Evolutionary conservation across 2,797 vertebrate species (phyloP).

Genomic region (Sparus aurata): DNA sequence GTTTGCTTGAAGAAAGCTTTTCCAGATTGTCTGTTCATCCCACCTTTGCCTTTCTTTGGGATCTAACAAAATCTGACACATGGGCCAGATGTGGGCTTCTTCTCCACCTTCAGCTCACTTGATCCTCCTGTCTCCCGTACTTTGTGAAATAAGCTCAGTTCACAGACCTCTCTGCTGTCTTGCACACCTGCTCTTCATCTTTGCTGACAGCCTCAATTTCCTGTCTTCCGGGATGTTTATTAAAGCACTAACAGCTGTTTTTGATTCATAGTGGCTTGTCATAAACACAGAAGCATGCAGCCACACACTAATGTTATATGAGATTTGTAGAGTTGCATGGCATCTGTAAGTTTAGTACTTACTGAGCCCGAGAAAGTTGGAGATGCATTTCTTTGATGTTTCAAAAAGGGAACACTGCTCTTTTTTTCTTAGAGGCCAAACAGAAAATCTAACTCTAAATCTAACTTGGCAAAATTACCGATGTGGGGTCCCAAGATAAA

Average conservation of each 20-base stretch:
- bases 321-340: background rate
- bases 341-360: background rate
- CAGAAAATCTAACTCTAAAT: background rate
- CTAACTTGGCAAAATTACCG: background rate
- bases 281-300: slow-evolving; percentile 31
- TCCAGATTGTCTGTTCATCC: background rate
- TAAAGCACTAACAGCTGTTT: slow-evolving; percentile 52
- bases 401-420: background rate
- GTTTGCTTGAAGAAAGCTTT: background rate
- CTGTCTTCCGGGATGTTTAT: slow-evolving; percentile 47
- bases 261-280: slow-evolving; percentile 36
- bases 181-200: slow-evolving; percentile 59
- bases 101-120: slow-evolving; percentile 32
- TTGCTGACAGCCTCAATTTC: slow-evolving; percentile 45
- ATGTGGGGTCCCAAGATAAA: background rate
- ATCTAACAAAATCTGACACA: slow-evolving; percentile 15
- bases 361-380: background rate
- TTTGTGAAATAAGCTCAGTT: slow-evolving; percentile 45
- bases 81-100: slow-evolving; percentile 44
- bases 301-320: background rate
- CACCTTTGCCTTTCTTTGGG: background rate
- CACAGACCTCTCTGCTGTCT: slow-evolving; percentile 11
- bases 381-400: background rate
- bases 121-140: slow-evolving; percentile 21
- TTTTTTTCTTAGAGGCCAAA: background rate